Evolutionary conservation across 2,113 vertebrate species (phyloP).

Genomic region (Vanacampus margaritifer): DNA sequence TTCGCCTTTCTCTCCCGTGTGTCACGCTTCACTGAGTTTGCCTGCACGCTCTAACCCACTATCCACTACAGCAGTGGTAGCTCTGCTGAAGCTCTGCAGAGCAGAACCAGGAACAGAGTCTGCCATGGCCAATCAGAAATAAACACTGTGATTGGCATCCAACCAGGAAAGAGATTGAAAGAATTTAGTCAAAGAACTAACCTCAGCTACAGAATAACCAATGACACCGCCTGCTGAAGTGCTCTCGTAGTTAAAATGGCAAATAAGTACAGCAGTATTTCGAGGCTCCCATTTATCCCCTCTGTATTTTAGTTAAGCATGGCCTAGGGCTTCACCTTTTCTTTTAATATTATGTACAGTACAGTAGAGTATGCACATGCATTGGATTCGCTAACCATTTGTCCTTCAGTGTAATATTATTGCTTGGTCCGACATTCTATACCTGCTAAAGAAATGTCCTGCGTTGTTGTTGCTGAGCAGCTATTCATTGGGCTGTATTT

Average conservation of each 20-base stretch:
- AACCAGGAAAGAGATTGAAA: slow-evolving; percentile 35
- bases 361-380: background rate
- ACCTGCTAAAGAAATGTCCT: background rate
- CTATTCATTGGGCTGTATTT: background rate
- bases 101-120: slow-evolving; percentile 37
- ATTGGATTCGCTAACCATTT: background rate
- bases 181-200: slow-evolving; percentile 23
- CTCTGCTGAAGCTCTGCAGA: slow-evolving; percentile 35
- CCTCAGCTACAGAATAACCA: slow-evolving; percentile 11
- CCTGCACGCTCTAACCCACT: slow-evolving; percentile 60
- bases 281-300: background rate
- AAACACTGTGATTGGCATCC: slow-evolving; percentile 34
- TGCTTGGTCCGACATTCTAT: background rate
- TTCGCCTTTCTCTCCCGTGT: slow-evolving; percentile 26
- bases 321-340: background rate
- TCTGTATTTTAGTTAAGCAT: background rate
- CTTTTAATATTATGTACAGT: background rate
- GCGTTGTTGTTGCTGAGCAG: too few relatives aligned
- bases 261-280: slow-evolving; percentile 26
- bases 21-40: slow-evolving; percentile 52
- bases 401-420: background rate
- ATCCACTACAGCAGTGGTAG: slow-evolving; percentile 46
- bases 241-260: slow-evolving; percentile 17
- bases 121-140: slow-evolving; percentile 34
- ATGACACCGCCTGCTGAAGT: slow-evolving; percentile 15